A percentile compares a stretch with the other conserved stretches of the same genome.
phyloP scores from a whole-genome alignment of 2,113 vertebrate species.

The Columbina picui region DNA sequence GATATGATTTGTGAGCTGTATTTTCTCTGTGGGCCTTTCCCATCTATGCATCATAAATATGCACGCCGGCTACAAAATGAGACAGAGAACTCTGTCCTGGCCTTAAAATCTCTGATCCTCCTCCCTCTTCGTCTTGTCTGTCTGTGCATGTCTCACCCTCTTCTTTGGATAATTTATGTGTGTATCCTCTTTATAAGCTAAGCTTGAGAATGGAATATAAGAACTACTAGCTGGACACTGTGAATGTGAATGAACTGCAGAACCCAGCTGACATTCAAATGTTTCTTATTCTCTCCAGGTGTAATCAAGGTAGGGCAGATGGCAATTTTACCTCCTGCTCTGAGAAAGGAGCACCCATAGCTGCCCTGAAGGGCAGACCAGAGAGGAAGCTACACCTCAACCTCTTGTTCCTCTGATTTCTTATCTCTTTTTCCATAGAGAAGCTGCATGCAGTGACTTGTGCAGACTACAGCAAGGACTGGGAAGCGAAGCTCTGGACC shows the following conservation, averaged over 20 bases:
- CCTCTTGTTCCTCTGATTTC: background rate
- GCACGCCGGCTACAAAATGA: background rate
- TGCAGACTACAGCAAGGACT: background rate
- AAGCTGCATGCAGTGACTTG: background rate
- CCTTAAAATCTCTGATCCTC: background rate
- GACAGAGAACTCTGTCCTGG: background rate
- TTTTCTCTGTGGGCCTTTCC: conserved; percentile 14
- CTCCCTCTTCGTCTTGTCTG: background rate
- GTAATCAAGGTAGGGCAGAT: background rate
- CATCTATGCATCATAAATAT: background rate
- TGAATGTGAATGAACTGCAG: background rate
- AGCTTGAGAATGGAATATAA: background rate
- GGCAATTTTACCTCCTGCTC: background rate
- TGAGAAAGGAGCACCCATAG: background rate
- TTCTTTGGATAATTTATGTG: background rate
- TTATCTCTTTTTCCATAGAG: background rate
- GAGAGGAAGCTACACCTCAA: background rate
- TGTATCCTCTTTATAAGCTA: background rate
- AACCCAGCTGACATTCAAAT: background rate
- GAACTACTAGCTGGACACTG: background rate
- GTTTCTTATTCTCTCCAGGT: background rate
- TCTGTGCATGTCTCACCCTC: background rate
- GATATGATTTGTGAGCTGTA: conserved; percentile 20
- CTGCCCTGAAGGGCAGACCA: background rate
- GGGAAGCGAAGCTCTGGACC: background rate